Evolutionary conservation across 2,797 vertebrate genomes (phyloP), one percentile per base, ranked within the genome.

Genomic region (Karalla daura): DNA sequence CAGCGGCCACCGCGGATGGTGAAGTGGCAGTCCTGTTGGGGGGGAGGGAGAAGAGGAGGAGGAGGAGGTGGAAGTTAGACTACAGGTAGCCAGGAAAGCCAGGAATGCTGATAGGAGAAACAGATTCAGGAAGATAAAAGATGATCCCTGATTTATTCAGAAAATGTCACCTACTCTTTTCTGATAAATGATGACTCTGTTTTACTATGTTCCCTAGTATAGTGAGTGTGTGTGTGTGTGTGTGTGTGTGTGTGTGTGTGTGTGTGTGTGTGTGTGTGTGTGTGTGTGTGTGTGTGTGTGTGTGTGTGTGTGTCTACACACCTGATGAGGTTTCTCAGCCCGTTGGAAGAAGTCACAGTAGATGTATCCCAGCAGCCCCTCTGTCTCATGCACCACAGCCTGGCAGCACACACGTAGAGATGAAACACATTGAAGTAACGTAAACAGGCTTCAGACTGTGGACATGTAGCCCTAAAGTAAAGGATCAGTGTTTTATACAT

Each of bases 281-380:
- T n/a, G n/a, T n/a, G n/a, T n/a, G n/a, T n/a, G n/a, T n/a, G n/a
- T n/a, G 28, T 30, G 14, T 25, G 7, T n/a, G 14, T 21, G 37
- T 20, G 15, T 15, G 7, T 40, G 7, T 12, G 20, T 18, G 36
- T 58, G 50, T 65, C 1, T 63, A 9, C 71, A 20, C 86, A 98
- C 98, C 96, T 99, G 98, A 84, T 96, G 94, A 59, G 98, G 97
- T 89, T 99, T 99, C 62, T 95, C 90, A 74, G 92, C 76, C 68
- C 98, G 92, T 28, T 96, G 95, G 78, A 98, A 98, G 85, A 99
- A 99, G 84, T 99, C 98, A 92, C 98, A 99, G 76, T 99, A 99
- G 85, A 99, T 98, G 76, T 98, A 95, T 56, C 98, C 98, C 74
- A 99, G 73, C 72, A 98, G 88, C 74, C 96, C 98, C 79, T 99